A percentile compares a stretch with the other conserved stretches of the same genome.
Evolutionary conservation across 2,888 invertebrate species (phyloP).

Genomic region (Azorinus chamasolen): DNA sequence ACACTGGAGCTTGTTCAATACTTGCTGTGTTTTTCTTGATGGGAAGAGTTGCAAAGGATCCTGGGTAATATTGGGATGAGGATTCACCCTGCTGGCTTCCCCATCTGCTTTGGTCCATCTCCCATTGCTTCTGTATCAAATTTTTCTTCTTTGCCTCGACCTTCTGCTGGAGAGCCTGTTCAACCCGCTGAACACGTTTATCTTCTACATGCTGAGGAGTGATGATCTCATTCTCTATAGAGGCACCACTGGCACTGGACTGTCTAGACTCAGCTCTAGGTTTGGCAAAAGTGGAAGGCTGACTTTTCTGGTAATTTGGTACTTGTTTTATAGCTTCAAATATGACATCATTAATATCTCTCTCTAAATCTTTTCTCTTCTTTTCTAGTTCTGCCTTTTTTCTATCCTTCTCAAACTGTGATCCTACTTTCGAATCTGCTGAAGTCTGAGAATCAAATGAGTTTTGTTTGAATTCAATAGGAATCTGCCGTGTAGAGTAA

Average conservation of each 20-base stretch:
- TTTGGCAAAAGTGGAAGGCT: background rate
- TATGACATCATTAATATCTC: constrained; percentile 64
- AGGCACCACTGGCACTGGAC: constrained; percentile 21
- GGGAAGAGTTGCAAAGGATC: constrained; percentile 70
- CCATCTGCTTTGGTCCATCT: constrained; percentile 15
- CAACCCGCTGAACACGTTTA: constrained; percentile 40
- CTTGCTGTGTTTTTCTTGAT: constrained; percentile 53
- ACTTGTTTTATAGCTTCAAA: constrained; percentile 61
- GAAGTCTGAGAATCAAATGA: constrained; percentile 26
- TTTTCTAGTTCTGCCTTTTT: constrained; percentile 54
- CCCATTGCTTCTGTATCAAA: background rate
- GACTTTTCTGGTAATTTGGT: constrained; percentile 38
- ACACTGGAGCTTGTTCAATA: constrained; percentile 24
- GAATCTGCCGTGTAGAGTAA: constrained; percentile 36
- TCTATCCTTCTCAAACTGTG: constrained; percentile 41
- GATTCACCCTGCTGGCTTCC: background rate
- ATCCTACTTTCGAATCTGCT: constrained; percentile 35
- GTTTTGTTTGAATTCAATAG: constrained; percentile 40
- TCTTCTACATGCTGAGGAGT: constrained; percentile 44
- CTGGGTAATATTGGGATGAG: constrained; percentile 32
- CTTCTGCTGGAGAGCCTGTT: constrained; percentile 33
- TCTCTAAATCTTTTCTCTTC: constrained; percentile 53
- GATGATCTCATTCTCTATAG: constrained; percentile 49
- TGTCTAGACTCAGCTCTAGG: constrained; percentile 26
- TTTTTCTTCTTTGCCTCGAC: constrained; percentile 9